Percentiles rank a stretch among this genome's conserved stretches.
These are phyloP conservation scores for Anarsia innoxiella DNA, from an alignment of 2,888 invertebrate species.

Conservation along the genomic window DNA sequence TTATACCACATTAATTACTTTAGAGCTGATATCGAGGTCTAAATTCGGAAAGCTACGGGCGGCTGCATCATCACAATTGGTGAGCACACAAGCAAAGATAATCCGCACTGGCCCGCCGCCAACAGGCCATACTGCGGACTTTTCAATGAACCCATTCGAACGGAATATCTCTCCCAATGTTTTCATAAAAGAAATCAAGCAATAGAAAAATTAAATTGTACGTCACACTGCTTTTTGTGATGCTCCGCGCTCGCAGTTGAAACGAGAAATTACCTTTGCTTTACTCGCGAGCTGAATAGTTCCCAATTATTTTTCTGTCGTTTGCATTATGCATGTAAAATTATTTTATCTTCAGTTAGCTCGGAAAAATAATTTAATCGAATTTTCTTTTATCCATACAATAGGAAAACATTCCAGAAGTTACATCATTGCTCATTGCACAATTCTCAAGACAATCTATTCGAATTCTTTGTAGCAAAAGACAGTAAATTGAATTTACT, in stretches of 20 bases:
- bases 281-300: too few species aligned
- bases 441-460: constrained; percentile 6
- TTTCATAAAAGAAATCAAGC: constrained; percentile 67
- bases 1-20: constrained; percentile 31
- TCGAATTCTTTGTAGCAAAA: constrained; percentile 7
- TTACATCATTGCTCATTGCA: constrained; percentile 3
- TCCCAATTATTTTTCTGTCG: too few species aligned
- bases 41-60: constrained; percentile 37
- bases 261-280: constrained; percentile 7
- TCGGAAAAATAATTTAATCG: too few species aligned
- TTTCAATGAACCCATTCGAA: constrained; percentile 70
- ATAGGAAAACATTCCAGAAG: neutral
- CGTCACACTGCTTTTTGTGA: constrained; percentile 16
- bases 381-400: neutral
- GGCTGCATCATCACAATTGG: constrained; percentile 64
- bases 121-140: constrained; percentile 69
- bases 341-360: too few species aligned
- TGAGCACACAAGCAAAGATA: constrained; percentile 59
- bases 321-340: too few species aligned
- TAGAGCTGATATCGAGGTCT: constrained; percentile 40
- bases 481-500: constrained; percentile 9
- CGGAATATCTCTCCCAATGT: constrained; percentile 70
- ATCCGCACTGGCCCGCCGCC: constrained; percentile 64
- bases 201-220: constrained; percentile 51
- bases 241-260: neutral